Conservation (phyloP, 1,140 invertebrate species). For the Homarus americanus region DNA sequence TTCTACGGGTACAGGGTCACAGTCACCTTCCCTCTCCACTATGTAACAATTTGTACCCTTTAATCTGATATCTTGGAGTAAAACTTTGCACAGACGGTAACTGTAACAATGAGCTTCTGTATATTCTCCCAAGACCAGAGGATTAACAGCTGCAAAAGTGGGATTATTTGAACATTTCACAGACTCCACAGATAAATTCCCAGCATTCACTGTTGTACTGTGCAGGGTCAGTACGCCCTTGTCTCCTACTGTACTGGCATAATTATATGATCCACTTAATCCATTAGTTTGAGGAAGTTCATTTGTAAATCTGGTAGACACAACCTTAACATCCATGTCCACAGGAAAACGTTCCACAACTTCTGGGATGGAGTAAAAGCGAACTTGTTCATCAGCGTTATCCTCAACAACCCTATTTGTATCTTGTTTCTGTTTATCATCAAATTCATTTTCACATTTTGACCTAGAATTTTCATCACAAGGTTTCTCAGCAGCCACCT, state of each 20-base stretch:
- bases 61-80: background rate
- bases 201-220: background rate
- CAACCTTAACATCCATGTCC: background rate
- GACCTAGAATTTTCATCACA: background rate
- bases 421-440: background rate
- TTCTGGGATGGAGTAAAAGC: background rate
- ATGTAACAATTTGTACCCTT: background rate
- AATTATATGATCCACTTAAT: background rate
- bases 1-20: too few species aligned
- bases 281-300: background rate
- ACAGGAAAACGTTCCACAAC: background rate
- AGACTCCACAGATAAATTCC: background rate
- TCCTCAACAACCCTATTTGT: background rate
- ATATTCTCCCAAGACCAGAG: background rate
- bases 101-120: background rate
- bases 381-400: background rate
- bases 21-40: too few species aligned
- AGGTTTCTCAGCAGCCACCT: background rate
- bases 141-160: background rate
- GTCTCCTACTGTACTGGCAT: background rate
- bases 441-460: background rate
- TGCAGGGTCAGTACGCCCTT: background rate
- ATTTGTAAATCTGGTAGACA: background rate
- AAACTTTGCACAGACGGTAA: background rate
- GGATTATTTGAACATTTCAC: background rate